Evolutionary conservation across 2,888 invertebrate genomes (phyloP), one percentile per base, ranked within the genome.

Genomic region (Tetranychus piercei): DNA sequence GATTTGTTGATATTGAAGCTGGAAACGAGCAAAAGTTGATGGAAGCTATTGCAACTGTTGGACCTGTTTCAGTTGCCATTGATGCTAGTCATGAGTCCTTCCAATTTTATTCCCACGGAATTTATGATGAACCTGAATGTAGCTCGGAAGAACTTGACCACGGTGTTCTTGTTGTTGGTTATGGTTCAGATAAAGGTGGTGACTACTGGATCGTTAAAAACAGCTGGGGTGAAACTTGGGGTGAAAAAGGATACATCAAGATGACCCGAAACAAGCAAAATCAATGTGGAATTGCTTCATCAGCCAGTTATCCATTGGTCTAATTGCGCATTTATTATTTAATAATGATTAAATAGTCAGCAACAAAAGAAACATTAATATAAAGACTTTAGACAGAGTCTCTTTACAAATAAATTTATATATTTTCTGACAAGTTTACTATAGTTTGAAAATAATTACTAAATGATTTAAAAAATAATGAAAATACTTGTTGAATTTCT

Each of bases 141-240:
- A 81, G 81, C 75, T 55, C 71, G 79, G 80, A 84, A 6, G 83
- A 86, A 77, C 85, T 94, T 67, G 92, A 94, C 84, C 94, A 94
- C 80, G 94, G 91, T 77, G 91, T 92, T 22, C 82, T 92, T 79
- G 88, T 87, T 76, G 90, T 92, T 22, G 92, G 92, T 0, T 92
- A 91, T 83, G 92, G 91, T 79, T 20, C 80, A 15, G 64, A 23
- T 20, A 20, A 81, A 7, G 85, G 85, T 75, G 82, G 86, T 75
- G 90, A 90, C 82, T 92, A 89, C 83, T 92, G 91, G 90, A 83
- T 92, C 44, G 90, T 92, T 75, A 92, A 92, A 85, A 92, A 92
- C 84, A 91, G 91, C 73, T 91, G 90, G 90, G 87, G 89, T 43
- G 45, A n/a, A 1, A 55, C 44, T 34, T 75, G 75, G 75, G 75